Base-by-base conservation (phyloP, 2,113 vertebrate species). In the Gopherus evgoodei region DNA sequence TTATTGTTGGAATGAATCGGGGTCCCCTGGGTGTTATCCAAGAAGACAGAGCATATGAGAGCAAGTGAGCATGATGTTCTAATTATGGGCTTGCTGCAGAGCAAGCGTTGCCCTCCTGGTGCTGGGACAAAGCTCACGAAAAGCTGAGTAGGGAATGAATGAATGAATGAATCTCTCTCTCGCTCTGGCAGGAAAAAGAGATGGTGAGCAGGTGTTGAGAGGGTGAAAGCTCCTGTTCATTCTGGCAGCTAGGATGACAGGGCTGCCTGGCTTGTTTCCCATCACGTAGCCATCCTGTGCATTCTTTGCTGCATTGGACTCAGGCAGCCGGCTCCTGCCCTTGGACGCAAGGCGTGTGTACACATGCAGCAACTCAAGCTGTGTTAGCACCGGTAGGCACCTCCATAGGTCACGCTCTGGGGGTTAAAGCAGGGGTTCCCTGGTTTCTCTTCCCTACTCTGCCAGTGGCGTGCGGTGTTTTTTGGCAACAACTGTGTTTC, bases 1-100 rank as follows among this genome's bases (percentile, higher is more conserved):
- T 93, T 89, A 88, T 91, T 38, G 1, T 25, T 82, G 90, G 25
- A 38, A 89, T 95, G 95, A 95, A 57, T 95, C 90, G 89, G 83
- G 83, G 59, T 92, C 91, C 95, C 85, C 13, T 83, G 93, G 92
- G 90, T 88, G 65, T 22, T 89, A n/a, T 88, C 52, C 0, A 0
- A 47, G 57, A 21, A 93, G 86, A 5, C 1, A 3, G 1, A 44
- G 56, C 56, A 84, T 88, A 88, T 65, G 80, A 94, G 94, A 90
- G 89, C 90, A 59, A 87, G 76, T 13, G 69, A 93, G 93, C 1
- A 0, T 6, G 22, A 86, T 95, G 83, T 79, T 87, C 80, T 93
- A 84, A 93, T 94, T 93, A 90, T 42, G 76, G 81, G 79, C 38
- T 50, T 91, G 81, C 81, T 84, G 57, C 86, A 75, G 90, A 86